Evolutionary conservation across 2,797 vertebrate genomes (phyloP).

Genomic region (Platyrinchus mystaceus): DNA sequence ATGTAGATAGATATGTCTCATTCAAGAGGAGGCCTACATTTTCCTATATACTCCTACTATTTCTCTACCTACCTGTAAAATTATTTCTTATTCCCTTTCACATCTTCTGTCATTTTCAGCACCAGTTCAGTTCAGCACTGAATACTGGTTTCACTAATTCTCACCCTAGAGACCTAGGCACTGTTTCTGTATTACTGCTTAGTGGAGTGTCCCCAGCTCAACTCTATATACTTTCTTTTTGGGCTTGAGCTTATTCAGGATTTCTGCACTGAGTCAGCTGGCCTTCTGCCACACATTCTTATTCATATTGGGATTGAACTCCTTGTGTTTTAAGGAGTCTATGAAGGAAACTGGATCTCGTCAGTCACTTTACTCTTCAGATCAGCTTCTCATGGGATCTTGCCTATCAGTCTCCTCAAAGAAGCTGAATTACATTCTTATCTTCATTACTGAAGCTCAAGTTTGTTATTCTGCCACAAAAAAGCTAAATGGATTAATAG

Average conservation of each 20-base stretch:
- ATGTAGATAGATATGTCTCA: not conserved
- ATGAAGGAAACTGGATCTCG: not conserved
- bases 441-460: not conserved
- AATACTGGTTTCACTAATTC: not conserved
- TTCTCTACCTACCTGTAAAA: not conserved
- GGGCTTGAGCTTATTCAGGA: not conserved
- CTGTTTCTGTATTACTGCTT: not conserved
- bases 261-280: not conserved
- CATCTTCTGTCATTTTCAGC: not conserved
- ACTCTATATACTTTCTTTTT: not conserved
- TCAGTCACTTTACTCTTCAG: not conserved
- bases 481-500: not conserved
- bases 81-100: not conserved
- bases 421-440: not conserved
- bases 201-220: not conserved
- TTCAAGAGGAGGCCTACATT: not conserved
- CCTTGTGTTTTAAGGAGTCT: not conserved
- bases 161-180: not conserved
- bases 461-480: not conserved
- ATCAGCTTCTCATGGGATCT: not conserved
- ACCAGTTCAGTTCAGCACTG: not conserved
- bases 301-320: not conserved
- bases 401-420: not conserved
- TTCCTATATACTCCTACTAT: not conserved
- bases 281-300: not conserved